Percentiles rank a stretch among this genome's conserved stretches.
Evolutionary conservation across 2,888 invertebrate genomes (phyloP).

Genomic region (Labia minor): DNA sequence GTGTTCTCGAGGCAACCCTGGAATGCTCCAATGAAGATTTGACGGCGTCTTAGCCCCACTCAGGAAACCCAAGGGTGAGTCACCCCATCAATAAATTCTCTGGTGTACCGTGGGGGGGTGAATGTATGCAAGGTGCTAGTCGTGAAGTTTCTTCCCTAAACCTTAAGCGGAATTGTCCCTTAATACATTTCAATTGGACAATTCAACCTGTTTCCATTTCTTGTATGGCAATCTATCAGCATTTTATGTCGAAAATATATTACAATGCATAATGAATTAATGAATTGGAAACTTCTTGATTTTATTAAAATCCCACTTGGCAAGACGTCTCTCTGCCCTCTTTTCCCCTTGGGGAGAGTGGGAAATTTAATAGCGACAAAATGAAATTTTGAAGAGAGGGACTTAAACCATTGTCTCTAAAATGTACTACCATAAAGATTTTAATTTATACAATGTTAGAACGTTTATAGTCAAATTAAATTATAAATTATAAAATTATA

Average conservation of each 20-base stretch:
- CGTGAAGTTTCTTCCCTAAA: background rate
- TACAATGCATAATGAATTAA: background rate
- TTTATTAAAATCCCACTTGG: constrained; percentile 1
- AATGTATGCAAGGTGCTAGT: background rate
- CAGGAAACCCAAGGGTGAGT: background rate
- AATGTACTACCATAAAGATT: background rate
- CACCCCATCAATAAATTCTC: constrained; percentile 1
- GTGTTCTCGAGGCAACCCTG: background rate
- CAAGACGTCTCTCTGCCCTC: background rate
- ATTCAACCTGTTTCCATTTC: background rate
- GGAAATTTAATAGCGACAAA: constrained; percentile 7
- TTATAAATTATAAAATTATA: background rate
- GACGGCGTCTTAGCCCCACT: background rate
- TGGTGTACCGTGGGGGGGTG: background rate
- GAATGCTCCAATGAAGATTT: constrained; percentile 7
- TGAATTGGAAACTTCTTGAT: background rate
- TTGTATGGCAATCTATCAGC: background rate
- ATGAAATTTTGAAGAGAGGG: constrained; percentile 13
- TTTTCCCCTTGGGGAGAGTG: background rate
- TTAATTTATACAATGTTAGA: background rate
- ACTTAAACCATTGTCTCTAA: background rate
- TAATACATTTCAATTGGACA: background rate
- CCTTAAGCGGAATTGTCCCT: background rate
- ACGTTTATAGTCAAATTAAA: background rate
- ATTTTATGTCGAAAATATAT: background rate